Evolutionary conservation across 2,888 invertebrate species (phyloP).

Genomic region (Camponotus fellah): DNA sequence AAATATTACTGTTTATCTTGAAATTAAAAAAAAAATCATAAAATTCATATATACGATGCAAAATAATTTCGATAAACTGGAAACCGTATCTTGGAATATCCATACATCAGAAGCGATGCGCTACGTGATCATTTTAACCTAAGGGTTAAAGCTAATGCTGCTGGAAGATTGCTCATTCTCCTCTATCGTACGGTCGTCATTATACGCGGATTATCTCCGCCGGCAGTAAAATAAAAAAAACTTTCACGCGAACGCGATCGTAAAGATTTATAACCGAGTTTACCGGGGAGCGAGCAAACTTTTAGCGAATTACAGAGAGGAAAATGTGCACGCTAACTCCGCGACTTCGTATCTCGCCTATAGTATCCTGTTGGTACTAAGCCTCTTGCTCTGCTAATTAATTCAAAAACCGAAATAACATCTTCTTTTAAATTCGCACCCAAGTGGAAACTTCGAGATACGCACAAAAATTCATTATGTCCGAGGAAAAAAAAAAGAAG

Average conservation of each 20-base stretch:
- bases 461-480: not conserved
- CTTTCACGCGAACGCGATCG: conserved; percentile 38
- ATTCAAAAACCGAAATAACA: conserved; percentile 9
- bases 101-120: conserved; percentile 9
- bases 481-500: not conserved
- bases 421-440: not conserved
- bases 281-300: conserved; percentile 36
- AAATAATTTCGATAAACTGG: not conserved
- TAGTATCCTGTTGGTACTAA: conserved; percentile 4
- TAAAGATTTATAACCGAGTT: conserved; percentile 53
- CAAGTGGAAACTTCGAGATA: not conserved
- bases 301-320: conserved; percentile 46
- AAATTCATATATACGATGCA: not conserved
- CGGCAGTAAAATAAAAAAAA: conserved; percentile 48
- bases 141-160: conserved; percentile 27
- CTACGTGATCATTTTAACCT: not conserved
- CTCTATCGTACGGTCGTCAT: conserved; percentile 42
- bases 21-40: not conserved
- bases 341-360: conserved; percentile 26
- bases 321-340: conserved; percentile 39
- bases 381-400: conserved; percentile 32
- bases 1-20: not conserved
- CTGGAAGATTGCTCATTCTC: conserved; percentile 38
- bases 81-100: not conserved
- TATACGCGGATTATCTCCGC: conserved; percentile 49